These are phyloP conservation scores for Phalloptychus januarius DNA, from an alignment of 2,797 vertebrate species.

Conservation along the genomic window DNA sequence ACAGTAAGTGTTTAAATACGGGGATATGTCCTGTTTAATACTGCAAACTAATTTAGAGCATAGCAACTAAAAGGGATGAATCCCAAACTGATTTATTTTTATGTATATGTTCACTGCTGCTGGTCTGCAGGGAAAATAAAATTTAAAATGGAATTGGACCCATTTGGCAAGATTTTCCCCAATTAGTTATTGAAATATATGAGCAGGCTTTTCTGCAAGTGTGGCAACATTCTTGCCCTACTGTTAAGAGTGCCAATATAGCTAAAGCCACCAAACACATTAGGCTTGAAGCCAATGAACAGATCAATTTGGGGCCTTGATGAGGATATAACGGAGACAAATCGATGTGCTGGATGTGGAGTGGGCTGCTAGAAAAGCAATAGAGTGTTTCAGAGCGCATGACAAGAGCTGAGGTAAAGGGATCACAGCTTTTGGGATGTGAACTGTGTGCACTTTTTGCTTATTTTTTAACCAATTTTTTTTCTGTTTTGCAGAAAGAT, in stretches of 20 bases:
- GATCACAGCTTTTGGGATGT: not conserved
- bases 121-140: slow-evolving; percentile 28
- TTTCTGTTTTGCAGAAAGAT: not conserved
- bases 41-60: slow-evolving; percentile 30
- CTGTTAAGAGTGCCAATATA: slow-evolving; percentile 39
- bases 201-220: slow-evolving; percentile 31
- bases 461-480: not conserved
- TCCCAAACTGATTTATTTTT: slow-evolving; percentile 30
- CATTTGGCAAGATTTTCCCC: slow-evolving; percentile 38
- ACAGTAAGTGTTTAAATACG: slow-evolving; percentile 25
- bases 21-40: slow-evolving; percentile 30
- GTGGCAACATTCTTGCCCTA: slow-evolving; percentile 24
- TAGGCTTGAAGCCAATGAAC: slow-evolving; percentile 19
- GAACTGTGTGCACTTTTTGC: not conserved
- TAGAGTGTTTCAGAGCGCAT: slow-evolving; percentile 10
- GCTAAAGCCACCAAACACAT: slow-evolving; percentile 31
- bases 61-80: slow-evolving; percentile 28
- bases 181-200: slow-evolving; percentile 22
- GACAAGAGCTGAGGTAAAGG: slow-evolving; percentile 5
- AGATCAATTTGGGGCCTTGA: slow-evolving; percentile 49
- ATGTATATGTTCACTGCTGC: slow-evolving; percentile 25
- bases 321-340: slow-evolving; percentile 51
- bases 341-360: slow-evolving; percentile 48
- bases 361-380: slow-evolving; percentile 17
- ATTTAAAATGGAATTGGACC: slow-evolving; percentile 29